Conservation (phyloP, 2,888 invertebrate species). For the Tridacna crocea region DNA sequence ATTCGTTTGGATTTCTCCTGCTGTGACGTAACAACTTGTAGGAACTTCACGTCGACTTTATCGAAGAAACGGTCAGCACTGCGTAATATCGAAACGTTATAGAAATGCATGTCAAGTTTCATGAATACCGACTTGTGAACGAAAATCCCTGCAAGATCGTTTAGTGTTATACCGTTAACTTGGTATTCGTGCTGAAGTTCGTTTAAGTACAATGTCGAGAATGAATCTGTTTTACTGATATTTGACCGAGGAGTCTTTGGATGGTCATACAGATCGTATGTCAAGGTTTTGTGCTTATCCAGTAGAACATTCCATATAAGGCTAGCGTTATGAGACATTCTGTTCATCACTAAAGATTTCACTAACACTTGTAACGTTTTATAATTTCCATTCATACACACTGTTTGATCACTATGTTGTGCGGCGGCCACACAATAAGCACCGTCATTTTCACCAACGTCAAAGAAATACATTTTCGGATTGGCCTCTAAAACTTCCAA, state of each 20-base stretch:
- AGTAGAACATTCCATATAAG: slow-evolving; percentile 6
- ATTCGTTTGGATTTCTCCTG: background rate
- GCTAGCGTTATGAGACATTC: background rate
- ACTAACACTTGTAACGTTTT: background rate
- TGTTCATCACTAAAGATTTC: slow-evolving; percentile 2
- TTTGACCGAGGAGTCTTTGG: no score
- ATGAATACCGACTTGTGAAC: background rate
- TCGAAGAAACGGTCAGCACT: slow-evolving; percentile 3
- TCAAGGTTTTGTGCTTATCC: background rate
- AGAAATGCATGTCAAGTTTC: slow-evolving; percentile 3
- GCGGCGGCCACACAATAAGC: slow-evolving; percentile 1
- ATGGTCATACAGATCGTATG: background rate
- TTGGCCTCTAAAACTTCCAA: background rate
- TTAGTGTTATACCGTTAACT: slow-evolving; percentile 4
- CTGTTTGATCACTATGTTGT: background rate
- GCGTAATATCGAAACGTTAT: background rate
- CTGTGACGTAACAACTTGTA: background rate
- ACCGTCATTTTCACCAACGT: background rate
- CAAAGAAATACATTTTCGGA: slow-evolving; percentile 13
- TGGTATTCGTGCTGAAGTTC: background rate
- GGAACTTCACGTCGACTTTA: background rate
- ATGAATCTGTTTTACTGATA: background rate
- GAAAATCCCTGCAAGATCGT: slow-evolving; percentile 5
- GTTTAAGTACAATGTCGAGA: background rate
- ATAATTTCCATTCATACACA: slow-evolving; percentile 19